phyloP scores from a whole-genome alignment of 2,888 invertebrate genomes.

The Melanchra persicariae region DNA sequence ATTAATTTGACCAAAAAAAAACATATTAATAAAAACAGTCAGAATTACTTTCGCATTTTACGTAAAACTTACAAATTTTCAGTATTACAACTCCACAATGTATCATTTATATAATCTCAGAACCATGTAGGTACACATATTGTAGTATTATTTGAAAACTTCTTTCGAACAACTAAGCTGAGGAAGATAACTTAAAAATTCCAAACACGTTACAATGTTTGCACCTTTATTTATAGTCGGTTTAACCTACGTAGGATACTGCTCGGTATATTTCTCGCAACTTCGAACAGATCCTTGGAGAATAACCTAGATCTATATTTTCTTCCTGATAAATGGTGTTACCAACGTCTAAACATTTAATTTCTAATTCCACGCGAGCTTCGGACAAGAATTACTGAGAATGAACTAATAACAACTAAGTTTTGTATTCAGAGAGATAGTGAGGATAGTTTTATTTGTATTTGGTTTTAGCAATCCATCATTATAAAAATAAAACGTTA shows the following conservation, averaged over 20 bases:
- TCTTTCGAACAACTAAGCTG: constrained; percentile 23
- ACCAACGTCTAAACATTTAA: constrained; percentile 57
- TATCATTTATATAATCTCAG: constrained; percentile 14
- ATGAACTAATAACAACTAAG: constrained; percentile 1
- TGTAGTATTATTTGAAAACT: constrained; percentile 46
- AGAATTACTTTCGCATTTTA: background rate
- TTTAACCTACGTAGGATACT: constrained; percentile 53
- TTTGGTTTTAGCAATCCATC: background rate
- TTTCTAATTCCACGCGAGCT: constrained; percentile 50
- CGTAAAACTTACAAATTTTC: background rate
- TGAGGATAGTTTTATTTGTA: no score
- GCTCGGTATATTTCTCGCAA: constrained; percentile 55
- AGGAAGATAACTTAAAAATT: constrained; percentile 48
- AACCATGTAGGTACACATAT: constrained; percentile 8
- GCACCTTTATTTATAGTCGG: constrained; percentile 59
- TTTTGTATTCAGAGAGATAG: background rate
- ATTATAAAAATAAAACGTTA: background rate
- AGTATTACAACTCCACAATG: background rate
- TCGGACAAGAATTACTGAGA: constrained; percentile 26
- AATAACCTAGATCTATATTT: constrained; percentile 63
- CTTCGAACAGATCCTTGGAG: constrained; percentile 58
- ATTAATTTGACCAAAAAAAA: background rate
- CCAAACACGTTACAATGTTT: constrained; percentile 51
- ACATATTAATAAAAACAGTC: background rate
- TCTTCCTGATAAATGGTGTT: constrained; percentile 58